These are phyloP conservation scores for Vanessa tameamea DNA, from an alignment of 1,140 invertebrate species.

Conservation along the genomic window DNA sequence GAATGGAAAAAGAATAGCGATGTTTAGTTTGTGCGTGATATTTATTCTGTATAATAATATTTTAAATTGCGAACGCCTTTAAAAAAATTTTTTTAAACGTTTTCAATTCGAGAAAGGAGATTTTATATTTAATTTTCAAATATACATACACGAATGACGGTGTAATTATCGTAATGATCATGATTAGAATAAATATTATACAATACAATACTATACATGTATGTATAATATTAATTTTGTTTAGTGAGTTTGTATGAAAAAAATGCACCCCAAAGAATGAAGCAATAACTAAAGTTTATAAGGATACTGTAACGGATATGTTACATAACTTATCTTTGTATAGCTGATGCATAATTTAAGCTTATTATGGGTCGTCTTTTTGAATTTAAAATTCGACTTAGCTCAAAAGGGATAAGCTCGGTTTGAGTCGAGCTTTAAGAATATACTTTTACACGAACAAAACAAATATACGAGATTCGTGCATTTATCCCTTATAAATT, in stretches of 20 bases:
- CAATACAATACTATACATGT: no score
- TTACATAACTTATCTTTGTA: slow-evolving; percentile 1
- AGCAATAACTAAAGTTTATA: background rate
- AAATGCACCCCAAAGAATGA: no score
- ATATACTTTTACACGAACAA: slow-evolving; percentile 1
- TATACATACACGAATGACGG: no score
- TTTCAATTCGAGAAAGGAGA: no score
- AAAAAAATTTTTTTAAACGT: no score
- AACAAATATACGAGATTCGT: background rate
- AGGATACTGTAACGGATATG: background rate
- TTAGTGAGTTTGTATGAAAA: no score
- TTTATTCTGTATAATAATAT: slow-evolving; percentile 1
- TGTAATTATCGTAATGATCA: no score
- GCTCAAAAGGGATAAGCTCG: slow-evolving; percentile 1
- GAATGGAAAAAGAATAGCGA: slow-evolving; percentile 38
- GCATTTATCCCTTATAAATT: background rate
- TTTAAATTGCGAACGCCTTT: no score
- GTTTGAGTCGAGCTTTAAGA: background rate
- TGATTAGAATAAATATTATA: no score
- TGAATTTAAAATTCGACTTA: background rate
- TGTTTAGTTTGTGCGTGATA: slow-evolving; percentile 21
- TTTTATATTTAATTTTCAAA: no score
- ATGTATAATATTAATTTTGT: no score
- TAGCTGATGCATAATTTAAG: background rate
- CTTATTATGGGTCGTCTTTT: background rate